Evolutionary conservation across 2,888 invertebrate genomes (phyloP).

Genomic region (Ophraella communa): DNA sequence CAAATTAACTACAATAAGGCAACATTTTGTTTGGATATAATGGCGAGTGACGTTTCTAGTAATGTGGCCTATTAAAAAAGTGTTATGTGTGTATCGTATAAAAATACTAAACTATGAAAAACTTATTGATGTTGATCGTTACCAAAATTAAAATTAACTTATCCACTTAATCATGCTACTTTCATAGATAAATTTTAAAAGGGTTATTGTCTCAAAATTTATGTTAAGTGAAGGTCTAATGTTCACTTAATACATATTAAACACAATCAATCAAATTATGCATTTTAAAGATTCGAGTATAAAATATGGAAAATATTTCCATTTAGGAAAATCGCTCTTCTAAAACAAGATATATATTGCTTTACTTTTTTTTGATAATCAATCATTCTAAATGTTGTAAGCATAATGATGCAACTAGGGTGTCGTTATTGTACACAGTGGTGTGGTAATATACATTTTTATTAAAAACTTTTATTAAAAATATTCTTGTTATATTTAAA

Average conservation of each 20-base stretch:
- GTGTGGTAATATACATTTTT: neutral
- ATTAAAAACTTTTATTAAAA: no score
- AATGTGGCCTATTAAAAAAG: no score
- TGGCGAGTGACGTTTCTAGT: no score
- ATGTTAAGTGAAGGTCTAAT: neutral
- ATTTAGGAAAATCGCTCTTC: neutral
- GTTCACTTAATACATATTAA: no score
- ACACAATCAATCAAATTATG: neutral
- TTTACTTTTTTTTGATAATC: slow-evolving; percentile 19
- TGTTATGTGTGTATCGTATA: no score
- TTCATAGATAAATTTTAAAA: neutral
- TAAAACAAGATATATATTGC: neutral
- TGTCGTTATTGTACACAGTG: slow-evolving; percentile 9
- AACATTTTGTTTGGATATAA: no score
- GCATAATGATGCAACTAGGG: slow-evolving; percentile 8
- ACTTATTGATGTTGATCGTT: no score
- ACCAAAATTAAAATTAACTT: no score
- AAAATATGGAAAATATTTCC: neutral
- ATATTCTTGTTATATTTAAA: no score
- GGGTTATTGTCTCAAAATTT: neutral
- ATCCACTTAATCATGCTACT: no score
- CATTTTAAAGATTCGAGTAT: neutral
- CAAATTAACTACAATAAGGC: no score
- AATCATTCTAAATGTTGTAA: slow-evolving; percentile 29
- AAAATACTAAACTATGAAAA: no score